A percentile compares a stretch with the other conserved stretches of the same genome.
phyloP scores from a whole-genome alignment of 2,797 vertebrate genomes.

The Sus cebifrons region DNA sequence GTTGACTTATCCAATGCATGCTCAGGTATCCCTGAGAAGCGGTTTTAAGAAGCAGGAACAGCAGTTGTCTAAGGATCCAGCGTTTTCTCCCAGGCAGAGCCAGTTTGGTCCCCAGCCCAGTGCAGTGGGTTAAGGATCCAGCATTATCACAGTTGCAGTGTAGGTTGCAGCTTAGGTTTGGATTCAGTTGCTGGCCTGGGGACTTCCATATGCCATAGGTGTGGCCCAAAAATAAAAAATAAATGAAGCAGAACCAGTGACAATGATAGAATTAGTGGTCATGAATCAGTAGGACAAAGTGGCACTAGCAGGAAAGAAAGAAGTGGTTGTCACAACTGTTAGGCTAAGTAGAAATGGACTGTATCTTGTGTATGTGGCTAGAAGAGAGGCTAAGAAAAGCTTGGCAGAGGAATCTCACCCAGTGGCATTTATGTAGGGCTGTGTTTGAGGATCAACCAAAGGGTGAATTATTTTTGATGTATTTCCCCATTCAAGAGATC shows the following conservation, averaged over 20 bases:
- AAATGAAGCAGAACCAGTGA: conserved; percentile 50
- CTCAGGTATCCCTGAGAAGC: conserved; percentile 72
- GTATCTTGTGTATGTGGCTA: conserved; percentile 30
- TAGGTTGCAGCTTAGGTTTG: too few relatives aligned
- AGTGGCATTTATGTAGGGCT: not conserved
- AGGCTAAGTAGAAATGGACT: conserved; percentile 26
- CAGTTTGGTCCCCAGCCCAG: too few relatives aligned
- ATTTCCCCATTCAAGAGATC: conserved; percentile 1
- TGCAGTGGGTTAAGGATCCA: too few relatives aligned
- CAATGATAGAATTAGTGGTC: conserved; percentile 42
- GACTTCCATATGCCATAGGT: too few relatives aligned
- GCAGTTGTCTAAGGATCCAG: too few relatives aligned
- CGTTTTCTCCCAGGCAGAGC: too few relatives aligned
- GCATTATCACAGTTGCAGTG: too few relatives aligned
- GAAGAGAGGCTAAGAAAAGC: conserved; percentile 32
- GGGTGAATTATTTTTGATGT: conserved; percentile 36
- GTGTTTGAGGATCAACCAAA: conserved; percentile 43
- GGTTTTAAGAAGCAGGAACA: conserved; percentile 70
- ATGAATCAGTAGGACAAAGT: conserved; percentile 67
- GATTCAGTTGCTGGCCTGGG: too few relatives aligned
- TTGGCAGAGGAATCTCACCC: not conserved
- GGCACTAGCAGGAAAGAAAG: conserved; percentile 63
- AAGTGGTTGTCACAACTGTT: conserved; percentile 4
- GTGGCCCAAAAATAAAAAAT: too few relatives aligned
- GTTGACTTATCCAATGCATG: not conserved